Evolutionary conservation across 2,797 vertebrate species (phyloP), one percentile per base, ranked within the genome.

Genomic region (Uromys caudimaculatus): DNA sequence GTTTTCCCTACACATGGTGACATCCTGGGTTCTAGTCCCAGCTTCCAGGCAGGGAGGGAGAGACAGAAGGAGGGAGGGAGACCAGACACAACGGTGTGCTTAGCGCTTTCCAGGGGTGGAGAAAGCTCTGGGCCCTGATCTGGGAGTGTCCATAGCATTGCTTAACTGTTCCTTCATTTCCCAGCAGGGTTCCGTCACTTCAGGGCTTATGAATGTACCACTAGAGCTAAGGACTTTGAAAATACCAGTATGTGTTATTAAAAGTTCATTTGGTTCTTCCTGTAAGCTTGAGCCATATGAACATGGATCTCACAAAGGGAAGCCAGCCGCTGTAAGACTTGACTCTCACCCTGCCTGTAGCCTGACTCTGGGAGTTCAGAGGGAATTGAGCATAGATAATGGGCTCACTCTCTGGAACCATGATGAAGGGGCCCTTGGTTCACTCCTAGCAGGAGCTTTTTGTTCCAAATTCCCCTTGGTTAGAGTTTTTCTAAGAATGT

Each of bases 401-500:
- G 14, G 41, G 27, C 2, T 52, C 24, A 7, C 12, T 29, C 76
- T 64, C 21, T 56, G 62, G 76, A 50, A 7, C 21, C 78, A 16
- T 21, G 19, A 17, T 19, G 27, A 38, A 54, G 23, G 4, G 47
- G 32, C 12, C 38, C n/a, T 62, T 69, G 1, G 60, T 52, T 85
- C 0, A 32, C 64, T 79, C 27, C 54, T 38, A 69, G 62, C 44
- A 67, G 21, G 44, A 79, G 23, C 35, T 58, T 11, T 52, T 38
- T 52, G 14, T 79, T 94, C 52, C 24, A 35, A 11, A n/a, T 87
- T 76, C 56, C 60, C 58, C 77, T 2, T 6, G 52, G 47, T 56
- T 58, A 44, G 91, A 38, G 29, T 77, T 96, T 90, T 82, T 29
- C 77, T 94, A 60, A 60, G 79, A 84, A 73, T 35, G 11, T 91